phyloP scores from a whole-genome alignment of 2,797 vertebrate genomes.

The Siniperca obscura region DNA sequence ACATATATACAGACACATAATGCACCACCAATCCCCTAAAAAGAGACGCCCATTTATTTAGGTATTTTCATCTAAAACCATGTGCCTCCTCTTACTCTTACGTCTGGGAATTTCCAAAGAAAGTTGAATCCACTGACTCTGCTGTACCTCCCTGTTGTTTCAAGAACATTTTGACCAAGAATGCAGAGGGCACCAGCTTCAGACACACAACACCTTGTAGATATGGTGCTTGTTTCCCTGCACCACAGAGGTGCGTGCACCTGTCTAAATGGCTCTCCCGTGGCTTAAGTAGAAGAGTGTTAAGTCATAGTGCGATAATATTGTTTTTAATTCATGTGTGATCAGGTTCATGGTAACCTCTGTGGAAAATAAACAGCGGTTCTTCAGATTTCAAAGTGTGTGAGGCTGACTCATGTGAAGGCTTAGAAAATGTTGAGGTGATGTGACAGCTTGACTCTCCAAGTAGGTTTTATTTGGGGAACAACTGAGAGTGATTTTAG shows the following conservation, averaged over 20 bases:
- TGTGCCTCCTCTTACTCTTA: constrained; percentile 57
- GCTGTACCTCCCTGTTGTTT: constrained; percentile 66
- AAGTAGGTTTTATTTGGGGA: constrained; percentile 30
- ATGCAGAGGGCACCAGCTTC: constrained; percentile 57
- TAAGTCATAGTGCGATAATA: constrained; percentile 77
- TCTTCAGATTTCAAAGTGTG: constrained; percentile 53
- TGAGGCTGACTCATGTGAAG: constrained; percentile 37
- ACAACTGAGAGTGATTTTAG: not conserved
- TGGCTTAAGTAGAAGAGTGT: constrained; percentile 53
- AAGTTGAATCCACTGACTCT: constrained; percentile 56
- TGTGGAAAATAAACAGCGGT: constrained; percentile 56
- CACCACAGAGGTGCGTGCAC: constrained; percentile 57
- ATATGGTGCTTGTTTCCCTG: constrained; percentile 58
- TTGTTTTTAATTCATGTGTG: constrained; percentile 68
- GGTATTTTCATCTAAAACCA: constrained; percentile 65
- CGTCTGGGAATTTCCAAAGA: constrained; percentile 75
- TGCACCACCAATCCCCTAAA: constrained; percentile 40
- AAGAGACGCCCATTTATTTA: constrained; percentile 62
- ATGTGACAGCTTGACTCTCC: constrained; percentile 27
- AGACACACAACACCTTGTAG: constrained; percentile 68
- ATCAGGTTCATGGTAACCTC: constrained; percentile 60
- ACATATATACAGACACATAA: constrained; percentile 45
- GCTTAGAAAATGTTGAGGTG: constrained; percentile 45
- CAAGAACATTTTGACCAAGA: constrained; percentile 67
- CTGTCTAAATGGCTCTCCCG: constrained; percentile 77